phyloP scores from a whole-genome alignment of 1,140 invertebrate species.

The Lasaia peninsularis region DNA sequence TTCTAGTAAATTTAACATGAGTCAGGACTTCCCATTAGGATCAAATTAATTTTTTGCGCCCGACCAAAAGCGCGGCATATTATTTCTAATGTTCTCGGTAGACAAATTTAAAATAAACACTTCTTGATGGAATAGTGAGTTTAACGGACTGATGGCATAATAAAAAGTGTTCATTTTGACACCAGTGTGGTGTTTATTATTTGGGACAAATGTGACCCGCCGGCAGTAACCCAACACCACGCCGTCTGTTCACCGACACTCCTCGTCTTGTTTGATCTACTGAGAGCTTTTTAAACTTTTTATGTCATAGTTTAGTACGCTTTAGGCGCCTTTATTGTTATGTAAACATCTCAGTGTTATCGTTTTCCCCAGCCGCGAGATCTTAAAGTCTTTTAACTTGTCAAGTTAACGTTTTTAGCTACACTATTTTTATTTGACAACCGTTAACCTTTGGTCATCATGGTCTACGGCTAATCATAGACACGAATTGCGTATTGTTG shows the following conservation, averaged over 20 bases:
- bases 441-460: no score
- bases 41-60: no score
- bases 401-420: slow-evolving; percentile 1
- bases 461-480: no score
- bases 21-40: no score
- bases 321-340: slow-evolving; percentile 70
- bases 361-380: slow-evolving; percentile 35
- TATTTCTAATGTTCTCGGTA: slow-evolving; percentile 46
- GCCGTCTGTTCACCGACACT: slow-evolving; percentile 62
- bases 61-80: slow-evolving; percentile 14
- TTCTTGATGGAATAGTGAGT: slow-evolving; percentile 38
- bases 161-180: slow-evolving; percentile 74
- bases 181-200: slow-evolving; percentile 75
- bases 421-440: no score
- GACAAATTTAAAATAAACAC: slow-evolving; percentile 61
- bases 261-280: slow-evolving; percentile 73
- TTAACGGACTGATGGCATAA: slow-evolving; percentile 67
- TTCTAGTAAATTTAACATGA: no score
- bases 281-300: slow-evolving; percentile 77
- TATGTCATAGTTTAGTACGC: slow-evolving; percentile 72
- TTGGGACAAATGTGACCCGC: slow-evolving; percentile 67
- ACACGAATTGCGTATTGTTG: no score
- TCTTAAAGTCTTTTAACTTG: slow-evolving; percentile 13
- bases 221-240: slow-evolving; percentile 56
- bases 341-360: slow-evolving; percentile 66